Base-by-base conservation (phyloP, 2,113 vertebrate species). In the Bufo gargarizans region DNA sequence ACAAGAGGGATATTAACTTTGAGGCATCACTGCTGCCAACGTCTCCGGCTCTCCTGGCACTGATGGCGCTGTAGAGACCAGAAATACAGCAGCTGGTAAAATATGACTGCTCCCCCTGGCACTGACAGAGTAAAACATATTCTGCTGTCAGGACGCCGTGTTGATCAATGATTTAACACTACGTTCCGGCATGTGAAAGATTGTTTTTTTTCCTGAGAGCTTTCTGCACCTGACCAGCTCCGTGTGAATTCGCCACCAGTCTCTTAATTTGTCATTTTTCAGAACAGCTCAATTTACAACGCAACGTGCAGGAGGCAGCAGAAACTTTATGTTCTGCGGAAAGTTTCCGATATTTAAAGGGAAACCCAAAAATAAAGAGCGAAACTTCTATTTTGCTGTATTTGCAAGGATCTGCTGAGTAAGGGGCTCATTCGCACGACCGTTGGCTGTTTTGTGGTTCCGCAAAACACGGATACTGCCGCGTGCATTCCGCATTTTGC, bases 221-320 rank as follows among this genome's bases (percentile, higher is more conserved):
- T 85, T 56, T 76, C 59, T 86, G 77, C 65, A 86, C 85, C 85
- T 86, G 76, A 63, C 56, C 76, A 9, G 72, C 72, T 22, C 56
- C 1, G n/a, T n/a, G 58, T 53, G 56, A 72, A 56, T 84, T 72
- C 82, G 53, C 50, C 67, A n/a, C 13, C 72, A 49, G 20, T 79
- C 49, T 65, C 76, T 79, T 79, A 56, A 86, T 67, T 80, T 78
- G 61, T 86, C 76, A 86, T 86, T 69, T 86, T 86, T 65, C 50
- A 69, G 77, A 65, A 86, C 85, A 80, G 74, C 77, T 86, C 85
- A 86, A 86, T 86, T 65, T 79, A 80, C 76, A 69, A 58, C 22
- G n/a, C 22, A 86, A 56, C 49, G 33, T 65, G 9, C 13, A 79
- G 47, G 20, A 78, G 22, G 16, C 45, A 14, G 59, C 71, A 20